Evolutionary conservation across 2,797 vertebrate species (phyloP), one percentile per base, ranked within the genome.

Genomic region (Gallinago solitaria): DNA sequence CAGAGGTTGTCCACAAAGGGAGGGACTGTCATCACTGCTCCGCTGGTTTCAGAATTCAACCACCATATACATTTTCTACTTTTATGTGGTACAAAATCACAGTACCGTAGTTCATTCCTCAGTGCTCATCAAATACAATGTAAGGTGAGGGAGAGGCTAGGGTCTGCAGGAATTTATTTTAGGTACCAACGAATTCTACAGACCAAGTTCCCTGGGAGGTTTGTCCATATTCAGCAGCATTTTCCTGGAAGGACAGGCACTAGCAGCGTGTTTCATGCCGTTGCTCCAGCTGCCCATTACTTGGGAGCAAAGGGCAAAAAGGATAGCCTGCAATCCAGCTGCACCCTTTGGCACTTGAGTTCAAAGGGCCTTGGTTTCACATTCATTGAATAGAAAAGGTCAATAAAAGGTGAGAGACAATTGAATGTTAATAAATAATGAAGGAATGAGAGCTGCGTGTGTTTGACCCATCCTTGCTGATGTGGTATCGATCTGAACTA

Each of bases 341-440:
- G 79, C 35, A 56, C 20, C 16, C 5, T 65, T 87, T 94, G 57
- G 41, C 76, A 47, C 27, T 71, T 57, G 41, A 16, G 57, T 74
- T 92, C 82, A 81, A 90, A 95, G 91, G 71, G 41, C 67, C n/a
- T 81, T 87, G 56, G 59, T 47, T 94, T 84, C 39, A 15, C 87
- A 84, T 60, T 70, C 60, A 51, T 43, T 84, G 74, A 93, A 70
- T 33, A 84, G 45, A 64, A 87, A 90, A 91, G 60, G 77, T 95
- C 91, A 77, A 2, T 73, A 82, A 80, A 41, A 91, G 60, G 83
- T 93, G 82, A 88, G 51, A 95, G 67, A 94, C 70, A 95, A 88
- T 43, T 86, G 71, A 70, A 93, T 78, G 77, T 81, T 93, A 70
- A 90, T 93, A 93, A 95, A 93, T 95, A 93, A 90, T 90, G 86